Percentiles rank a stretch among this genome's conserved stretches.
Evolutionary conservation across 2,113 vertebrate species (phyloP).

Genomic region (Gnathonemus longibarbis): DNA sequence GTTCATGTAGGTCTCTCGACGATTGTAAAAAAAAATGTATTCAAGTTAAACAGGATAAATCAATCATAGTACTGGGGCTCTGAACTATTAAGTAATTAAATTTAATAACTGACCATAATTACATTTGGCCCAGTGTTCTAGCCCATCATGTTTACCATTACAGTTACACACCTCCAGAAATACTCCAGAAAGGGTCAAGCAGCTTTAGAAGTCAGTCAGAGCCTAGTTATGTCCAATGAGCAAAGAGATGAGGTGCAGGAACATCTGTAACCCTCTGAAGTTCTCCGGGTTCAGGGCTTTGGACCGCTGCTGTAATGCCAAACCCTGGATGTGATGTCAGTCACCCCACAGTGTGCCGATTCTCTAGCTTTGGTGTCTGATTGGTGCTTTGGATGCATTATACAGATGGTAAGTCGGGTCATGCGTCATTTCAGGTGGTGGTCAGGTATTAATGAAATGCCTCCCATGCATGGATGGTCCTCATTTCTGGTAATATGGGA

Average conservation of each 20-base stretch:
- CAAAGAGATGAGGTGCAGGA: neutral
- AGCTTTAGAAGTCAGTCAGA: neutral
- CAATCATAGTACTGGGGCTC: neutral
- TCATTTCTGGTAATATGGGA: neutral
- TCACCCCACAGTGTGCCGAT: neutral
- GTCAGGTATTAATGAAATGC: neutral
- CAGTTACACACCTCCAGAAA: neutral
- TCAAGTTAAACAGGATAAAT: neutral
- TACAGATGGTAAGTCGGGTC: neutral
- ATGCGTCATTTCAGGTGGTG: neutral
- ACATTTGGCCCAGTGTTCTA: neutral
- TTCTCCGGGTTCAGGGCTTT: neutral
- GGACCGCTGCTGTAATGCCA: neutral
- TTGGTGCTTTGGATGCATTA: neutral
- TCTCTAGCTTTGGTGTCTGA: neutral
- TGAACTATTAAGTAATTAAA: slow-evolving; percentile 7
- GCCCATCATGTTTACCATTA: neutral
- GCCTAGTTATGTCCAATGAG: neutral
- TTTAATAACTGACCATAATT: neutral
- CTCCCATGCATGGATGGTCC: neutral
- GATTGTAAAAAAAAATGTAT: neutral
- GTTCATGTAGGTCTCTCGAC: neutral
- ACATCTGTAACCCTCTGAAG: neutral
- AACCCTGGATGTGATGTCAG: neutral
- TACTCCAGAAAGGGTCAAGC: neutral